Evolutionary conservation across 2,888 invertebrate genomes (phyloP).

Genomic region (Falcaria lacertinaria): DNA sequence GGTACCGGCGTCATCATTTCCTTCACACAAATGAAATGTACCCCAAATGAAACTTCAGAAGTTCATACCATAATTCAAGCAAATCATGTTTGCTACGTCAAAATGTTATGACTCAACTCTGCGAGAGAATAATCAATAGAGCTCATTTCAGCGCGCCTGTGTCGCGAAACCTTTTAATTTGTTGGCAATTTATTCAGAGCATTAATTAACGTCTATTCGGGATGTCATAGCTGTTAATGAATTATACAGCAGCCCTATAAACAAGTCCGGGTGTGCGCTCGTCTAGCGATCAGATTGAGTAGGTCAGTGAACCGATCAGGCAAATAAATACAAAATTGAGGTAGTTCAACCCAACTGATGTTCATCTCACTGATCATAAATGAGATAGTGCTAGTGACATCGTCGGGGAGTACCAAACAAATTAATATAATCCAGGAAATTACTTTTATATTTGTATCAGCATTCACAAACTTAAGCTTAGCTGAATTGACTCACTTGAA

Average conservation of each 20-base stretch:
- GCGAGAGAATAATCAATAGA: not conserved
- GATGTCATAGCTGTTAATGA: conserved; percentile 24
- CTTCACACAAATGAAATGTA: not conserved
- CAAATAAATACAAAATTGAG: not conserved
- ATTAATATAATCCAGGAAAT: not conserved
- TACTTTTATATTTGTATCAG: too few species aligned
- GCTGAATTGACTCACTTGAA: too few species aligned
- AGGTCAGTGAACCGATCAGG: conserved; percentile 19
- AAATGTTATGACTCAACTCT: not conserved
- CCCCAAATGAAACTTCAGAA: too few species aligned
- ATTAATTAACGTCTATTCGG: conserved; percentile 30
- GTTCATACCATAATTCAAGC: not conserved
- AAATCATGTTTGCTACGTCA: not conserved
- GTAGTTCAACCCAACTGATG: not conserved
- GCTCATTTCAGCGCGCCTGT: not conserved
- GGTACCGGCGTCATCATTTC: too few species aligned
- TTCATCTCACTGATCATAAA: not conserved
- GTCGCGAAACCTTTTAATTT: conserved; percentile 18
- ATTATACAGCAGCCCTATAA: conserved; percentile 17
- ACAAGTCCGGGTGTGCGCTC: conserved; percentile 24
- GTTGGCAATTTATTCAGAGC: conserved; percentile 23
- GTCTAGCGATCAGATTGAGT: conserved; percentile 36
- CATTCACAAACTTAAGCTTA: too few species aligned
- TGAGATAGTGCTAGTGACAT: not conserved
- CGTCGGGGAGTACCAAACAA: not conserved